A percentile compares a stretch with the other conserved stretches of the same genome.
Evolutionary conservation across 2,113 vertebrate species (phyloP).

Genomic region (Trogon melanurus): DNA sequence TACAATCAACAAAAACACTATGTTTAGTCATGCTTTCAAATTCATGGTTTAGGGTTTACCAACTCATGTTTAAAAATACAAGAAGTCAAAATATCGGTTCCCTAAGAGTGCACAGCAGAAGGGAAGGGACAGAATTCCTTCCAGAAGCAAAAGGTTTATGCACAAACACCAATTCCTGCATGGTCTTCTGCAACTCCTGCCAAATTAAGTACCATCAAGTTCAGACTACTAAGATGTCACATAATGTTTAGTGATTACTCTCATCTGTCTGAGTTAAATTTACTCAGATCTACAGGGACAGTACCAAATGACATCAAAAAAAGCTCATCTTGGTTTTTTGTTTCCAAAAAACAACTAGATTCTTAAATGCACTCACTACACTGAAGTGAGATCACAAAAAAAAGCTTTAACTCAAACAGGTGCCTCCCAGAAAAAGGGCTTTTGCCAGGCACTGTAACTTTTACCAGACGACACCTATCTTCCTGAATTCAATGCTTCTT

Average conservation of each 20-base stretch:
- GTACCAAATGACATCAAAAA: neutral
- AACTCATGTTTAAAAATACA: neutral
- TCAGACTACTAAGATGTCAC: neutral
- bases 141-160: neutral
- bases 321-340: neutral
- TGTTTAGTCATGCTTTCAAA: neutral
- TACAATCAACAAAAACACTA: neutral
- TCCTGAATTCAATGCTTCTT: slow-evolving; percentile 37
- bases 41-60: neutral
- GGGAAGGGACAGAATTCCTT: neutral
- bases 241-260: neutral
- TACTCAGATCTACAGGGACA: neutral
- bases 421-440: neutral
- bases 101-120: neutral
- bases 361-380: neutral
- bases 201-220: neutral
- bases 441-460: neutral
- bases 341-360: neutral
- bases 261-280: neutral
- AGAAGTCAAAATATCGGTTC: neutral
- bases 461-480: neutral
- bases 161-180: neutral
- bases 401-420: neutral
- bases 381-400: neutral
- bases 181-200: neutral